These are phyloP conservation scores for Cosmia trapezina DNA, from an alignment of 2,888 invertebrate species.

Conservation along the genomic window DNA sequence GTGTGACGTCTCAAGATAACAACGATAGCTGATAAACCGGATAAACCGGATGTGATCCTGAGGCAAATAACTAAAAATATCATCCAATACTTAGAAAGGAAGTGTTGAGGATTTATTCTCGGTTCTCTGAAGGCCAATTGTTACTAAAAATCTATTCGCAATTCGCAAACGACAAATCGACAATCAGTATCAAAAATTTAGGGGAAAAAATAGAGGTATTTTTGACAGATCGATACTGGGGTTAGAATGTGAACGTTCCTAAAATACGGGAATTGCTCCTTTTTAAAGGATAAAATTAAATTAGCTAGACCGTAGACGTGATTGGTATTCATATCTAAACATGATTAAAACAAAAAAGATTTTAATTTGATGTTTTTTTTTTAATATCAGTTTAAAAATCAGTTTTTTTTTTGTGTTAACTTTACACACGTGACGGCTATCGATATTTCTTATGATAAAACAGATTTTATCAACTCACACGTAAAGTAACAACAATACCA, in stretches of 20 bases:
- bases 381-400: no score
- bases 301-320: no score
- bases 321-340: no score
- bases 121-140: slow-evolving; percentile 21
- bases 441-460: no score
- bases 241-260: not conserved
- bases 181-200: no score
- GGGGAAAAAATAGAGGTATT: not conserved
- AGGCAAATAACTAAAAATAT: slow-evolving; percentile 17
- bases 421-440: no score
- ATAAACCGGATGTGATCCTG: slow-evolving; percentile 16
- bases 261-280: not conserved
- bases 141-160: not conserved
- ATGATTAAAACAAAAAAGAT: no score
- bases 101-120: slow-evolving; percentile 18
- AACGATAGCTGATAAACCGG: slow-evolving; percentile 2
- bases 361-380: no score
- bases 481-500: no score
- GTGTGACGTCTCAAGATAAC: slow-evolving; percentile 14
- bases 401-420: no score
- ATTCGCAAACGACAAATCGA: not conserved
- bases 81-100: slow-evolving; percentile 8
- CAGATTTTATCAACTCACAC: no score
- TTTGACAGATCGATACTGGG: not conserved
- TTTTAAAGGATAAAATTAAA: no score